Evolutionary conservation across 2,888 invertebrate genomes (phyloP).

Genomic region (Cordilura impudica): DNA sequence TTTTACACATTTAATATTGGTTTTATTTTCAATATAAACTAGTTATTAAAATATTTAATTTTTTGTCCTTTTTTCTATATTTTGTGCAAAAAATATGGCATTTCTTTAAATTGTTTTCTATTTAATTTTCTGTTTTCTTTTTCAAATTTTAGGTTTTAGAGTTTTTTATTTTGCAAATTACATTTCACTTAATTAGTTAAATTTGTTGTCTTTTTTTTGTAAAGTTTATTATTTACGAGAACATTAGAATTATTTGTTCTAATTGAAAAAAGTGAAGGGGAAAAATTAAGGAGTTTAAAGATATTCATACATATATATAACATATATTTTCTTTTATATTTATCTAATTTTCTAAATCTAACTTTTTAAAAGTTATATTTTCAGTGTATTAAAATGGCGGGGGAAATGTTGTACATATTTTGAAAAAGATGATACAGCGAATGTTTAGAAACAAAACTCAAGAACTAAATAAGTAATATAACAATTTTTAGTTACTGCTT

Average conservation of each 20-base stretch:
- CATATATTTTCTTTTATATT: neutral
- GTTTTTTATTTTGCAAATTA: slow-evolving; percentile 6
- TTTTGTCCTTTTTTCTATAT: slow-evolving; percentile 33
- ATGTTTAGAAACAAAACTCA: too few species aligned
- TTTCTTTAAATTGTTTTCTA: slow-evolving; percentile 36
- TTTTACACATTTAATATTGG: slow-evolving; percentile 33
- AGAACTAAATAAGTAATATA: too few species aligned
- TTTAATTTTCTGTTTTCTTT: slow-evolving; percentile 12
- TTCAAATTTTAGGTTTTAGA: slow-evolving; percentile 21
- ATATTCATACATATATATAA: too few species aligned
- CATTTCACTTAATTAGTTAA: slow-evolving; percentile 1
- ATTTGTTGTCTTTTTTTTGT: too few species aligned
- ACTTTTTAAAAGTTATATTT: slow-evolving; percentile 27
- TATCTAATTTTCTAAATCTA: slow-evolving; percentile 19
- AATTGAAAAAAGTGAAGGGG: neutral
- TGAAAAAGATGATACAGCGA: too few species aligned
- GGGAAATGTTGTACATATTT: neutral
- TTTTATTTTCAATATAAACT: slow-evolving; percentile 50
- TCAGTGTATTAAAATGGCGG: neutral
- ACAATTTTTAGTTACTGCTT: too few species aligned
- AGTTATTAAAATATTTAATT: slow-evolving; percentile 58
- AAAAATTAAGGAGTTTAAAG: neutral
- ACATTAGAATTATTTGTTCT: neutral
- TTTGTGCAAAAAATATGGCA: slow-evolving; percentile 62
- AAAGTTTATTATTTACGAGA: too few species aligned